Evolutionary conservation across 2,113 vertebrate species (phyloP).

Genomic region (Sinocyclocheilus grahami): DNA sequence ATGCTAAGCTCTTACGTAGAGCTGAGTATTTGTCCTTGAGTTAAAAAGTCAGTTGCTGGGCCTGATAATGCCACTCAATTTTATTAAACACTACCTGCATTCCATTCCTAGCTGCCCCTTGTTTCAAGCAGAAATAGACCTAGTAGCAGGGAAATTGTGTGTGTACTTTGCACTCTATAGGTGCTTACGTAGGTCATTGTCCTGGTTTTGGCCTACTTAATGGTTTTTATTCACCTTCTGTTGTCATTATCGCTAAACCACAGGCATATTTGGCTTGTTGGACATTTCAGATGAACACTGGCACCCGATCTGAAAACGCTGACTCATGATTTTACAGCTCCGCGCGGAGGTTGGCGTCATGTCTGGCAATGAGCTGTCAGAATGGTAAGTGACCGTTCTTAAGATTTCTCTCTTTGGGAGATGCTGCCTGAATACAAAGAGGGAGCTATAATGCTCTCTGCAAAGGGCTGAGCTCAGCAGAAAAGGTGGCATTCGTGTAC

Average conservation of each 20-base stretch:
- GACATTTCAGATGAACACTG: constrained; percentile 41
- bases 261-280: constrained; percentile 39
- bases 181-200: constrained; percentile 19
- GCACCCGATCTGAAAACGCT: constrained; percentile 29
- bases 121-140: not conserved
- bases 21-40: constrained; percentile 16
- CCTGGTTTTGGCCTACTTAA: constrained; percentile 32
- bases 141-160: not conserved
- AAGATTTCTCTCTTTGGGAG: constrained; percentile 54
- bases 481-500: constrained; percentile 39
- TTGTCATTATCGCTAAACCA: constrained; percentile 40
- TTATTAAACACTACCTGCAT: constrained; percentile 6
- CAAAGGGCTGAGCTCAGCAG: constrained; percentile 43
- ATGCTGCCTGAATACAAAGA: constrained; percentile 47
- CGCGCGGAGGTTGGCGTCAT: constrained; percentile 20
- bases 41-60: not conserved
- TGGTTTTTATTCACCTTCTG: constrained; percentile 24
- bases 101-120: not conserved
- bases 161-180: constrained; percentile 12
- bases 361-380: constrained; percentile 49
- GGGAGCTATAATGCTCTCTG: constrained; percentile 30
- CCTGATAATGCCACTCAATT: constrained; percentile 21
- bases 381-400: constrained; percentile 45
- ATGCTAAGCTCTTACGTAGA: not conserved
- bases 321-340: constrained; percentile 44